Percentiles rank a stretch among this genome's conserved stretches.
These are phyloP conservation scores for Bettongia penicillata DNA, from an alignment of 2,113 vertebrate genomes.

Conservation along the genomic window DNA sequence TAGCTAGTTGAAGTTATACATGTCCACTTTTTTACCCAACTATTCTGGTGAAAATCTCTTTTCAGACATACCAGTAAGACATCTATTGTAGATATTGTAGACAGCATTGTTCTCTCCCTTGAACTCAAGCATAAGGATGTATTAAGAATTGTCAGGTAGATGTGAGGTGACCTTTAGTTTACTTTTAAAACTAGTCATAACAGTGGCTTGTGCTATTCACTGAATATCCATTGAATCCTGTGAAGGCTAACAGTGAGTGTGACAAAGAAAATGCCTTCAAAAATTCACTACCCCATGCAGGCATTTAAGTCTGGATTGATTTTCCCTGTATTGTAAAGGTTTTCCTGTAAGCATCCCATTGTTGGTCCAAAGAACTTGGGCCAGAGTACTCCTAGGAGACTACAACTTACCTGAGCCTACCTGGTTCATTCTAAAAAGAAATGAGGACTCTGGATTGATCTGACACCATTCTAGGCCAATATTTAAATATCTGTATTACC, in stretches of 20 bases:
- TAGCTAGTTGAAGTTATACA: background rate
- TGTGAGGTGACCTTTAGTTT: background rate
- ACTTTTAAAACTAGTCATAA: conserved; percentile 39
- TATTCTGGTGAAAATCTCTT: background rate
- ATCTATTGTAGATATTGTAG: background rate
- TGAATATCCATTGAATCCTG: background rate
- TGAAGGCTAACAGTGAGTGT: background rate
- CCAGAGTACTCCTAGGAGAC: background rate
- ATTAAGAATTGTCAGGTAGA: conserved; percentile 28
- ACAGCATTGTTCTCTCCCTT: background rate
- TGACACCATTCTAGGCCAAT: too few relatives aligned
- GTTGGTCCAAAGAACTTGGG: background rate
- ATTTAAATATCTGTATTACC: background rate
- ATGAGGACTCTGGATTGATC: background rate
- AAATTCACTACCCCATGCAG: background rate
- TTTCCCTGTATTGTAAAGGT: background rate
- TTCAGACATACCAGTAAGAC: background rate
- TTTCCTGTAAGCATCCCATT: background rate
- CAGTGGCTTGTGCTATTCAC: background rate
- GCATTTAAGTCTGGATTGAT: background rate
- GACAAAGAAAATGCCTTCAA: background rate
- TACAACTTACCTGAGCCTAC: background rate
- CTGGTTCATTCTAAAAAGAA: background rate
- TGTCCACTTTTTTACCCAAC: background rate
- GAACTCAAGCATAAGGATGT: background rate